These are phyloP conservation scores for Mylabris sibirica DNA, from an alignment of 2,888 invertebrate genomes.

Conservation along the genomic window DNA sequence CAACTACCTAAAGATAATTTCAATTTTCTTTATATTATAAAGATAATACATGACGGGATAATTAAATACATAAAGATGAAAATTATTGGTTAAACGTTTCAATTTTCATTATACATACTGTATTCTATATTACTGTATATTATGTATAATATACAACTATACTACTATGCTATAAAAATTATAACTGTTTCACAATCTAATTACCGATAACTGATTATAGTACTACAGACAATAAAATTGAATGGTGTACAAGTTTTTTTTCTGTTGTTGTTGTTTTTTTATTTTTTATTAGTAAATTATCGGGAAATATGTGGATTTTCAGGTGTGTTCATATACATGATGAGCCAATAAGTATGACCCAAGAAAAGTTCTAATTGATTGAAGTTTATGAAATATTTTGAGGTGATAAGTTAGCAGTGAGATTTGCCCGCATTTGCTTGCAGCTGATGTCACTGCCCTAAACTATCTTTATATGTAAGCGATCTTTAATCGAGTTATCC, in stretches of 20 bases:
- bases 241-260: not conserved
- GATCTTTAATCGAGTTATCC: too few relatives aligned
- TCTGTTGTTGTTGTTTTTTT: not conserved
- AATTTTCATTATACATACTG: not conserved
- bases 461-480: too few relatives aligned
- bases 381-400: too few relatives aligned
- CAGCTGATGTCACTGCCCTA: too few relatives aligned
- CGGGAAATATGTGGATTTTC: not conserved
- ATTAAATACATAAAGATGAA: not conserved
- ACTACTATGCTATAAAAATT: not conserved
- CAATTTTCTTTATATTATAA: not conserved
- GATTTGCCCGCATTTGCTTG: too few relatives aligned
- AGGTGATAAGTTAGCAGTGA: too few relatives aligned
- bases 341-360: too few relatives aligned
- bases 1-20: not conserved
- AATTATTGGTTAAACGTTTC: conserved; percentile 7
- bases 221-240: not conserved
- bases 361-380: too few relatives aligned
- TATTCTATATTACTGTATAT: not conserved
- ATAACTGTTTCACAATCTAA: conserved; percentile 7
- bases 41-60: not conserved
- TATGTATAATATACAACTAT: too few relatives aligned
- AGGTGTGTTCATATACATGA: not conserved
- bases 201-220: not conserved
- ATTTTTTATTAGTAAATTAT: not conserved